A percentile compares a stretch with the other conserved stretches of the same genome.
Evolutionary conservation across 2,888 invertebrate genomes (phyloP).

Genomic region (Microctonus hyperodae): DNA sequence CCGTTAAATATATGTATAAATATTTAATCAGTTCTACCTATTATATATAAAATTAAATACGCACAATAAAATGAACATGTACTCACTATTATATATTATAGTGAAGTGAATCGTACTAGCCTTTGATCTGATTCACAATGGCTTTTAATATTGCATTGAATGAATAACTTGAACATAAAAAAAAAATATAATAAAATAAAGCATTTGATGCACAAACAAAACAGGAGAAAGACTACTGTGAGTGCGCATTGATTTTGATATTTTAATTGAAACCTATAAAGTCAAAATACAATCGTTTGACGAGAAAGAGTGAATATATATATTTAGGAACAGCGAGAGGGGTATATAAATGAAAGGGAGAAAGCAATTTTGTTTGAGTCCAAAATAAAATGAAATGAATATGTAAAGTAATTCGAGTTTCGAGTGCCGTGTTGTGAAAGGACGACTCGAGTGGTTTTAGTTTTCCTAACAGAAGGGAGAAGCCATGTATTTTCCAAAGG

Average conservation of each 20-base stretch:
- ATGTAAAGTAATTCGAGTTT: slow-evolving; percentile 20
- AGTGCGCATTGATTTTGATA: neutral
- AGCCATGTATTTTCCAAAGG: slow-evolving; percentile 5
- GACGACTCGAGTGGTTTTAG: slow-evolving; percentile 21
- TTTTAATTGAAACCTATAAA: neutral
- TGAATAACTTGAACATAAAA: neutral
- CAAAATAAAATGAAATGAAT: slow-evolving; percentile 16
- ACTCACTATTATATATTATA: neutral
- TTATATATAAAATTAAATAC: too few relatives aligned
- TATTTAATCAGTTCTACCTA: too few relatives aligned
- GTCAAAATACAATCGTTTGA: neutral
- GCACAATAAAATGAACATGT: neutral
- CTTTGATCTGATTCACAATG: neutral
- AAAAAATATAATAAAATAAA: neutral
- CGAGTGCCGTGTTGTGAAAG: slow-evolving; percentile 22
- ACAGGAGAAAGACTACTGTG: neutral
- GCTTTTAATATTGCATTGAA: slow-evolving; percentile 3
- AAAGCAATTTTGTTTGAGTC: slow-evolving; percentile 12
- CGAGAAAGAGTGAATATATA: neutral
- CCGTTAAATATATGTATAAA: too few relatives aligned
- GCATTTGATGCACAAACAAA: neutral
- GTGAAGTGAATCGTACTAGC: neutral
- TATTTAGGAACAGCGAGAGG: neutral
- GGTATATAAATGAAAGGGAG: neutral
- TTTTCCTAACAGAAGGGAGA: slow-evolving; percentile 4